Conservation (phyloP, 2,888 invertebrate species). For the Sesia apiformis region DNA sequence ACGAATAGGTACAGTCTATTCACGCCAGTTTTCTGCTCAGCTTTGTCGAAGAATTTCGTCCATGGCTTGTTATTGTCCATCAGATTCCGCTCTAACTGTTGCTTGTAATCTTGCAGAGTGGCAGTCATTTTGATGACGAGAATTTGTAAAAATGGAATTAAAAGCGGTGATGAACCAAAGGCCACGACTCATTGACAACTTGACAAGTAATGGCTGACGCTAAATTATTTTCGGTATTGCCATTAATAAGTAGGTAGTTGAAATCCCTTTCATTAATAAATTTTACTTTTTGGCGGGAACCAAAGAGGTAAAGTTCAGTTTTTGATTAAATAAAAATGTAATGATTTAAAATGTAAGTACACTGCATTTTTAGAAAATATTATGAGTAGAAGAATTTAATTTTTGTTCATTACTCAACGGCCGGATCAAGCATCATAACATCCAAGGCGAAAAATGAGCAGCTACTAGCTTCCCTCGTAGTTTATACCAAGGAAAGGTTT, state of each 20-base stretch:
- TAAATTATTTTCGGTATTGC: not conserved
- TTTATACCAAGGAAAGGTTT: no score
- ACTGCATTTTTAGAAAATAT: no score
- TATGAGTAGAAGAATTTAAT: no score
- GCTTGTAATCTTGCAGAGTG: conserved; percentile 69
- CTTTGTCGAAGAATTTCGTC: conserved; percentile 77
- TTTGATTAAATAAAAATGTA: no score
- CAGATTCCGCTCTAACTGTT: conserved; percentile 75
- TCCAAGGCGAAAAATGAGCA: no score
- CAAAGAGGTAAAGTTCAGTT: no score
- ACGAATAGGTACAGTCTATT: conserved; percentile 84
- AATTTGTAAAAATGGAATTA: conserved; percentile 5
- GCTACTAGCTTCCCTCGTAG: no score
- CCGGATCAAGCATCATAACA: no score
- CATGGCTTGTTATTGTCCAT: conserved; percentile 82
- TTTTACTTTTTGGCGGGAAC: no score
- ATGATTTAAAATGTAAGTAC: no score
- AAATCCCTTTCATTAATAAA: no score
- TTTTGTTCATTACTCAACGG: no score
- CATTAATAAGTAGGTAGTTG: not conserved
- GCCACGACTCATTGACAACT: conserved; percentile 50
- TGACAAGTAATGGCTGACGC: conserved; percentile 33
- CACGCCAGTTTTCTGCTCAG: conserved; percentile 83
- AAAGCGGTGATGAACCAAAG: conserved; percentile 25
- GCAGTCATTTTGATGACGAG: conserved; percentile 40